A percentile compares a stretch with the other conserved stretches of the same genome.
These are phyloP conservation scores for Scopus umbretta DNA, from an alignment of 2,113 vertebrate species.

Conservation along the genomic window DNA sequence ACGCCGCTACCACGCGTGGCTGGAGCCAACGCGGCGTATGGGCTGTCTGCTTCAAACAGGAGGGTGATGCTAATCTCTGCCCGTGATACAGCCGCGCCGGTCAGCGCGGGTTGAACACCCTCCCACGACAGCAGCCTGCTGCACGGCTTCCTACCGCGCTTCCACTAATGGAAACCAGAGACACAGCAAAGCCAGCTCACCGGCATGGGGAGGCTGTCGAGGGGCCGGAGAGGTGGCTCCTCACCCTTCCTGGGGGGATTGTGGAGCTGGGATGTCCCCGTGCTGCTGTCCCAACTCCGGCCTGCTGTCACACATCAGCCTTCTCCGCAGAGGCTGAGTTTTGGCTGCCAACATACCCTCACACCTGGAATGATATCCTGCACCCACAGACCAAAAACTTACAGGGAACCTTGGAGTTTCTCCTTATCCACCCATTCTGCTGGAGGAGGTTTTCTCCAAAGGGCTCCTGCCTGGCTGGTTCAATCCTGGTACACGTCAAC, in stretches of 20 bases:
- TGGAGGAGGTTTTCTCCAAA: not conserved
- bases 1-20: not conserved
- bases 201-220: not conserved
- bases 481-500: not conserved
- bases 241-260: not conserved
- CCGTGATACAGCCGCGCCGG: not conserved
- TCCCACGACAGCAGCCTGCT: not conserved
- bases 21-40: not conserved
- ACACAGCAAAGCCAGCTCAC: rapidly evolving
- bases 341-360: not conserved
- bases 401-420: not conserved
- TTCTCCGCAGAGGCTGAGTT: not conserved
- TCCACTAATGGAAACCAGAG: not conserved
- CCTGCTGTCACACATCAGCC: not conserved
- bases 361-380: not conserved
- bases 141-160: not conserved
- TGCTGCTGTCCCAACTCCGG: not conserved
- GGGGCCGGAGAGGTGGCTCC: not conserved
- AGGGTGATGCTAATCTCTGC: not conserved
- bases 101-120: not conserved
- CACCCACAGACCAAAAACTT: not conserved
- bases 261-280: rapidly evolving
- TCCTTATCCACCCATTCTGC: not conserved
- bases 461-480: not conserved
- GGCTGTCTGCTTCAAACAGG: not conserved